A percentile compares a stretch with the other conserved stretches of the same genome.
Evolutionary conservation across 2,797 vertebrate genomes (phyloP).

Genomic region (Mormyrus hasselquistii): DNA sequence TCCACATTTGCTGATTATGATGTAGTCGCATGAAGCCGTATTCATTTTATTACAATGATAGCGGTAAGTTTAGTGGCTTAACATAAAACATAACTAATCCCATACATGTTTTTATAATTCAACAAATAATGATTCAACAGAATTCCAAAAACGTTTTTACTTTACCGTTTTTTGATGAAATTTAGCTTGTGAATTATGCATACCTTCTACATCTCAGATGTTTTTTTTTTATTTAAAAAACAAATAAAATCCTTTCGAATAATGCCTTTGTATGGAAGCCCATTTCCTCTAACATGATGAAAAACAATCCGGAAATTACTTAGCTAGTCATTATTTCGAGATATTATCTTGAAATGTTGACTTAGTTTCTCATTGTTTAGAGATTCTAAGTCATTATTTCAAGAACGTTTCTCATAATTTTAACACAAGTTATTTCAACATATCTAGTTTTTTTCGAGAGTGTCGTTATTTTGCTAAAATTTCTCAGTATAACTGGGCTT

Average conservation of each 20-base stretch:
- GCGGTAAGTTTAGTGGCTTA: neutral
- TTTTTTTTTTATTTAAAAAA: neutral
- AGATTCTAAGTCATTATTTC: neutral
- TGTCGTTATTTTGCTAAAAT: neutral
- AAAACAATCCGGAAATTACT: neutral
- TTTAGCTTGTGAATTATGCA: neutral
- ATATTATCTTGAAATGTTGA: neutral
- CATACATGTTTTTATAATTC: neutral
- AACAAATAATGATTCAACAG: neutral
- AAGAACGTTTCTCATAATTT: neutral
- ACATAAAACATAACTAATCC: neutral
- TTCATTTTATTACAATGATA: neutral
- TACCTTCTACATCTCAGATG: neutral
- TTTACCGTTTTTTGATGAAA: neutral
- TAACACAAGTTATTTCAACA: neutral
- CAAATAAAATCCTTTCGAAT: neutral
- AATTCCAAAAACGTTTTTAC: neutral
- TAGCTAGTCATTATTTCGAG: too few relatives aligned
- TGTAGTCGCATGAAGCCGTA: neutral
- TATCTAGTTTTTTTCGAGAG: neutral
- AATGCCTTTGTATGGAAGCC: neutral
- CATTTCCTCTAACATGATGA: neutral
- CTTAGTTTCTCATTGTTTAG: neutral
- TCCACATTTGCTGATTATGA: neutral
- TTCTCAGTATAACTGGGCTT: neutral